Percentiles rank a stretch among this genome's conserved stretches.
These are phyloP conservation scores for Elegia similella DNA, from an alignment of 2,888 invertebrate species.

Conservation along the genomic window DNA sequence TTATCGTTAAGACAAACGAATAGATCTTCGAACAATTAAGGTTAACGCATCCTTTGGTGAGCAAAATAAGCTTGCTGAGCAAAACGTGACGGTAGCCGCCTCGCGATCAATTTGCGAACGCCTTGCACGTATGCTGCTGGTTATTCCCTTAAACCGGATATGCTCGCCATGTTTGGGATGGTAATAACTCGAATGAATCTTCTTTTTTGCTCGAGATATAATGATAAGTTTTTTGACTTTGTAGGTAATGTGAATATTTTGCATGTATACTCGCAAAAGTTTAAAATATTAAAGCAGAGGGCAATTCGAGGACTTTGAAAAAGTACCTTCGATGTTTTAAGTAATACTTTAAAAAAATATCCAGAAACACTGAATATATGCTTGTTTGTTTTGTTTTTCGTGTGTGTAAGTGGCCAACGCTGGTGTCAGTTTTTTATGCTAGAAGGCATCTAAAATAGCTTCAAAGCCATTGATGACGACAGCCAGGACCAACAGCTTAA, in stretches of 20 bases:
- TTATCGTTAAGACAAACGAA: conserved; percentile 30
- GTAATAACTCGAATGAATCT: conserved; percentile 36
- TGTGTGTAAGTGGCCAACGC: too few species aligned
- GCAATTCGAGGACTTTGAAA: neutral
- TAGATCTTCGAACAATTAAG: conserved; percentile 18
- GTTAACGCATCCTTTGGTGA: conserved; percentile 18
- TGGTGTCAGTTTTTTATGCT: too few species aligned
- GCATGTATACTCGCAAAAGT: neutral
- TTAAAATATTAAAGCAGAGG: neutral
- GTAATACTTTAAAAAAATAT: too few species aligned
- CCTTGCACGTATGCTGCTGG: conserved; percentile 55
- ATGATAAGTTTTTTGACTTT: conserved; percentile 38
- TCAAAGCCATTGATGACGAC: too few species aligned
- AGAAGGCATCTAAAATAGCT: too few species aligned
- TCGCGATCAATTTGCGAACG: conserved; percentile 47
- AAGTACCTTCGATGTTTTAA: too few species aligned
- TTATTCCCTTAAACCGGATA: conserved; percentile 70
- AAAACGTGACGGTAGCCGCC: conserved; percentile 44
- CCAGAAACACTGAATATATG: too few species aligned
- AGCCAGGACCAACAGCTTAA: too few species aligned
- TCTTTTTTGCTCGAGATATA: conserved; percentile 39
- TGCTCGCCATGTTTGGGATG: conserved; percentile 39
- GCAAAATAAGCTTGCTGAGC: conserved; percentile 17
- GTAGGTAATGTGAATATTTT: neutral
- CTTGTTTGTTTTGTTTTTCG: too few species aligned